Base-by-base conservation (phyloP, 2,113 vertebrate species). In the Lucifuga dentata region DNA sequence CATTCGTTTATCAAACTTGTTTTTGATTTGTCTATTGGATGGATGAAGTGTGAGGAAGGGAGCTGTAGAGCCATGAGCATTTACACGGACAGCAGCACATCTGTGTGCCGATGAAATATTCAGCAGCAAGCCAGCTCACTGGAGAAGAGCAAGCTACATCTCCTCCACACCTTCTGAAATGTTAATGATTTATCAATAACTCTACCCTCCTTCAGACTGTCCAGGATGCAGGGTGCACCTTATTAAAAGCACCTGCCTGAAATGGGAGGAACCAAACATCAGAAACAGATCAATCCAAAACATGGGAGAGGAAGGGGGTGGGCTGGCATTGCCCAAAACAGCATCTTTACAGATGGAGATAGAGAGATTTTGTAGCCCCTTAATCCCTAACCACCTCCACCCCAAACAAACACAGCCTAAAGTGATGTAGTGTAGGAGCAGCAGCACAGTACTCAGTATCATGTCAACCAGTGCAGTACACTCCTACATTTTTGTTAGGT, bases 151-250 rank as follows among this genome's bases (percentile, higher is more conserved):
- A 44, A 73, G 83, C 88, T 89, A 88, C 85, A 75, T 81, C 83
- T 84, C 76, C 88, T 86, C 87, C 76, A 88, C 90, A 91, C 89
- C 88, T 91, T 89, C 90, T 89, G 87, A 83, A 75, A 72, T 66
- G 89, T 93, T 93, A 91, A 93, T 93, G 91, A 92, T 93, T 93
- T 90, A 93, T 94, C 92, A 90, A 93, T 92, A 92, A 90, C 87
- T 76, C 85, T 87, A 81, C 73, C 66, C 81, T 91, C 82, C 76
- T 38, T 78, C 86, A 71, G 83, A 86, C 86, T 81, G 81, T 83
- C 81, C 78, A 74, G 70, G 81, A 88, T 84, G 84, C 73, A 53
- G 69, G 79, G 72, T 39, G 50, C 71, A 73, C 83, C 87, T 92
- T 83, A 87, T 91, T 91, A 92, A 90, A 80, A 90, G 88, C 85